Evolutionary conservation across 2,113 vertebrate genomes (phyloP).

Genomic region (Tauraco erythrolophus): DNA sequence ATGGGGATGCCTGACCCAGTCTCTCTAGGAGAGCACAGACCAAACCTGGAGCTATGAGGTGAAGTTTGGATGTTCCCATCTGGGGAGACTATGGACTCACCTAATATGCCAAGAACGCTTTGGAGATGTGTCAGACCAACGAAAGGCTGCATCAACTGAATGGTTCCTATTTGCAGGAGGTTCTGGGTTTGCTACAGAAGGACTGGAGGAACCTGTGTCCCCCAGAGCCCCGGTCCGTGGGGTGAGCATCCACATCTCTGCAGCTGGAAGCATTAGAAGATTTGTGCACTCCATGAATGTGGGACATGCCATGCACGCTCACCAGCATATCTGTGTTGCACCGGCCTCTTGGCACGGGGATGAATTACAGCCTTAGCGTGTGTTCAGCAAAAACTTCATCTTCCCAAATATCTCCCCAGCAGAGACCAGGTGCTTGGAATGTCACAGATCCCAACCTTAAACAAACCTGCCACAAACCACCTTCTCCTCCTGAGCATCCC

Average conservation of each 20-base stretch:
- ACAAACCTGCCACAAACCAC: background rate
- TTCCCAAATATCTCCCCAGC: background rate
- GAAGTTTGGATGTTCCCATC: background rate
- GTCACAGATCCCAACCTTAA: background rate
- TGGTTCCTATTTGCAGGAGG: background rate
- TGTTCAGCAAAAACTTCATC: background rate
- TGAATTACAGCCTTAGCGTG: background rate
- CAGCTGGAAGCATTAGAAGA: background rate
- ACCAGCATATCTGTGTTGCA: fast-evolving
- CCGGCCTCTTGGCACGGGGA: fast-evolving
- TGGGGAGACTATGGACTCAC: background rate
- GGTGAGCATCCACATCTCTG: background rate
- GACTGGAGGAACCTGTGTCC: background rate
- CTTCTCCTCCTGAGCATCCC: background rate
- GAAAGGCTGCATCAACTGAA: background rate
- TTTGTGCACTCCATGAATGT: fast-evolving
- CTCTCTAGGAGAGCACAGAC: background rate
- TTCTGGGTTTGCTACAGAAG: background rate
- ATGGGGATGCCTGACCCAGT: background rate
- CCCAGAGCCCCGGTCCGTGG: background rate
- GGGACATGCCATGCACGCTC: fast-evolving
- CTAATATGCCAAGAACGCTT: fast-evolving
- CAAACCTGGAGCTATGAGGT: fast-evolving
- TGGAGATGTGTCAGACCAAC: background rate
- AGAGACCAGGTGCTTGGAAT: background rate